A percentile compares a stretch with the other conserved stretches of the same genome.
phyloP scores from a whole-genome alignment of 2,888 invertebrate genomes.

The Eristalis intricaria region DNA sequence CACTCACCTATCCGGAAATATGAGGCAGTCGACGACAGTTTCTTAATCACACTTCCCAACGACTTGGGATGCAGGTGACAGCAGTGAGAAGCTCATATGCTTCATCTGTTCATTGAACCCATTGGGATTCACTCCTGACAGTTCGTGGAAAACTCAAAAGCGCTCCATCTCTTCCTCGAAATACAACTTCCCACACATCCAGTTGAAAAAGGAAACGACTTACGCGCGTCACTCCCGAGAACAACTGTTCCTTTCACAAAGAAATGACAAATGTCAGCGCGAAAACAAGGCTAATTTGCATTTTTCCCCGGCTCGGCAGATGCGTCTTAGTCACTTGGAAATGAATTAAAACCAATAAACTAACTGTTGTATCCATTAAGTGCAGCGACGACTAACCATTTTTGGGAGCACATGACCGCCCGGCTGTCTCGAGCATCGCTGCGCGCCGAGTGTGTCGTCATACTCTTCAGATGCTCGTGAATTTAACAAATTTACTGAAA shows the following conservation, averaged over 20 bases:
- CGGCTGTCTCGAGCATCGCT: neutral
- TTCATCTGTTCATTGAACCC: slow-evolving; percentile 59
- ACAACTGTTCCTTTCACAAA: slow-evolving; percentile 41
- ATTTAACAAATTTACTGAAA: slow-evolving; percentile 55
- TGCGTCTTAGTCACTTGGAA: slow-evolving; percentile 44
- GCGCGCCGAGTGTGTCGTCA: neutral
- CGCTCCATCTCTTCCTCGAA: slow-evolving; percentile 46
- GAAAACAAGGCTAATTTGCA: slow-evolving; percentile 51
- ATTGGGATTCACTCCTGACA: slow-evolving; percentile 8
- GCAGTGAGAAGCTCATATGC: neutral
- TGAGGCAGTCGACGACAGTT: neutral
- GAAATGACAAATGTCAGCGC: slow-evolving; percentile 58
- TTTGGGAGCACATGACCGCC: slow-evolving; percentile 34
- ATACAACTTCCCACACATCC: slow-evolving; percentile 42
- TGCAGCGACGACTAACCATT: slow-evolving; percentile 48
- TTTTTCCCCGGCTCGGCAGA: slow-evolving; percentile 31
- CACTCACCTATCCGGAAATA: neutral
- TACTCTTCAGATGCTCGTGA: slow-evolving; percentile 30
- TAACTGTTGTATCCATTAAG: slow-evolving; percentile 59
- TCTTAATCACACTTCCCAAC: slow-evolving; percentile 24
- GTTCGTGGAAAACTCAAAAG: slow-evolving; percentile 28
- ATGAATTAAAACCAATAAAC: slow-evolving; percentile 54
- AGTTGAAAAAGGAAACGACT: neutral
- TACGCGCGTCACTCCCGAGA: slow-evolving; percentile 9
- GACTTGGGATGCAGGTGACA: neutral